Evolutionary conservation across 2,888 invertebrate species (phyloP).

Genomic region (Synergus japonicus): DNA sequence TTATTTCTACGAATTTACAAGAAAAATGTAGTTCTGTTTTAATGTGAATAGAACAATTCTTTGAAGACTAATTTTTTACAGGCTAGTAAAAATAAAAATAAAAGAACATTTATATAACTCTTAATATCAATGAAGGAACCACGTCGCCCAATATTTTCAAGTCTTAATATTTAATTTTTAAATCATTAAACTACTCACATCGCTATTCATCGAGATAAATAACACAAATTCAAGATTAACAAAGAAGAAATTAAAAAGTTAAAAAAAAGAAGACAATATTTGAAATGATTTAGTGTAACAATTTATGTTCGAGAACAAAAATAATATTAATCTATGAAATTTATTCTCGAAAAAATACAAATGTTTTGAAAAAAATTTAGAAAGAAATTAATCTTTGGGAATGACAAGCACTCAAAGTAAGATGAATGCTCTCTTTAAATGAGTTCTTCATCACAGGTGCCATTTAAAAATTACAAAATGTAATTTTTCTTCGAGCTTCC

Average conservation of each 20-base stretch:
- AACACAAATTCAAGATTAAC: background rate
- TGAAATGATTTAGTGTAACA: background rate
- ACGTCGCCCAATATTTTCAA: background rate
- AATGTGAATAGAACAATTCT: conserved; percentile 6
- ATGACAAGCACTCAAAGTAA: conserved; percentile 59
- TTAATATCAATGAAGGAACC: background rate
- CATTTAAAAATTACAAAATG: background rate
- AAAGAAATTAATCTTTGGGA: conserved; percentile 57
- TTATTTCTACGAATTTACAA: conserved; percentile 1
- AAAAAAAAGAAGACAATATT: background rate
- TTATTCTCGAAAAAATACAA: background rate
- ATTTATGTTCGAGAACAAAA: background rate
- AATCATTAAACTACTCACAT: background rate
- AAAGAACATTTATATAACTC: background rate
- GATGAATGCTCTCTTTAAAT: conserved; percentile 6
- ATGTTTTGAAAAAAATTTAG: conserved; percentile 10
- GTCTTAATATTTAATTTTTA: background rate
- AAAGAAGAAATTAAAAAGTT: background rate
- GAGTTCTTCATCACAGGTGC: background rate
- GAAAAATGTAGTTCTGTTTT: background rate
- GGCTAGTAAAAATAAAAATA: background rate
- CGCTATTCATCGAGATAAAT: background rate
- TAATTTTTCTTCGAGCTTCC: background rate
- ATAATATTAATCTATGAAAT: background rate
- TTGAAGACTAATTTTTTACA: background rate